Evolutionary conservation across 2,888 invertebrate species (phyloP).

Genomic region (Zootermopsis nevadensis): DNA sequence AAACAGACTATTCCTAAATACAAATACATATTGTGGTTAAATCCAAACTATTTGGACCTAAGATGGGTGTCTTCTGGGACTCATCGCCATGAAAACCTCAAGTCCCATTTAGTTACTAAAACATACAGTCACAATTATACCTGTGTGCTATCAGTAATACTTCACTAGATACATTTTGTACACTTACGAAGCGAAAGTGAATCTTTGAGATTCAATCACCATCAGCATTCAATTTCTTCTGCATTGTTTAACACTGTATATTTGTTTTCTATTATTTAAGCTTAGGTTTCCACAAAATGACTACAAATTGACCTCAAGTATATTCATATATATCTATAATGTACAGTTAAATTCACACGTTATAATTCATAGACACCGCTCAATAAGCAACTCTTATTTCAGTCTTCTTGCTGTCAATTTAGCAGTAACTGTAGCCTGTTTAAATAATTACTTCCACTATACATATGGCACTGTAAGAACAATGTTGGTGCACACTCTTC

Average conservation of each 20-base stretch:
- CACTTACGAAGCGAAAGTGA: neutral
- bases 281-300: neutral
- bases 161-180: neutral
- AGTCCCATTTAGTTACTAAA: no score
- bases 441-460: neutral
- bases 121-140: neutral
- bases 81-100: no score
- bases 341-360: neutral
- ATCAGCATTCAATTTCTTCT: neutral
- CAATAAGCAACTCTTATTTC: neutral
- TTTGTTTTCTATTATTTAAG: neutral
- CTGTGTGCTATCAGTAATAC: neutral
- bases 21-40: neutral
- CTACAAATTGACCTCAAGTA: neutral
- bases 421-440: neutral
- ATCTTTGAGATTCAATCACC: neutral
- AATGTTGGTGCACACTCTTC: neutral
- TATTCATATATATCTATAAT: neutral
- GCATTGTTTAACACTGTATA: neutral
- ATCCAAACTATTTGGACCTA: neutral
- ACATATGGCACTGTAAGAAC: neutral
- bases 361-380: neutral
- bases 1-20: neutral
- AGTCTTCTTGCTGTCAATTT: no score
- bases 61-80: no score